Base-by-base conservation (phyloP, 2,113 vertebrate genomes). In the Pluvianellus socialis region DNA sequence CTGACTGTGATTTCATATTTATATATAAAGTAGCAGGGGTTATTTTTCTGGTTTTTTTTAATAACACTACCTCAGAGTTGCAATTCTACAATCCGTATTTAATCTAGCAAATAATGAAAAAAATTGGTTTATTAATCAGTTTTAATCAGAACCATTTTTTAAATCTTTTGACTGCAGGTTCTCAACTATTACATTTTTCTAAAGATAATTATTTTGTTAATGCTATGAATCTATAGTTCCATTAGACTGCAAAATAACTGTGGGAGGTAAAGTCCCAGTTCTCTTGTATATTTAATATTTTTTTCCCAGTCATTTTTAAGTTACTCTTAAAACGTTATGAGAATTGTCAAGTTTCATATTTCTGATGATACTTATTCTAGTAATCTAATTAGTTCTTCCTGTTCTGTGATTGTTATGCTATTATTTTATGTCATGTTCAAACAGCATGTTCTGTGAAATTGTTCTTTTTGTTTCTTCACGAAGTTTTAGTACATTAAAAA, bases 311-410 rank as follows among this genome's bases (percentile, higher is more conserved):
- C 33, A 55, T 72, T 94, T 90, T 53, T 7, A 68, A 92, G 44
- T 93, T 93, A 72, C 23, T 91, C 47, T 65, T 35, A 68, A 87
- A 91, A 86, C 10, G 8, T 92, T 92, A 95, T 18, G 47, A 84
- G 79, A 95, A 92, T 86, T 89, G 94, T 91, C 76, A 95, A 91
- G 14, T 84, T 88, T 84, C 7, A 19, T 87, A 85, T 71, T 94
- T 86, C 76, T 91, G 79, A 77, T 89, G 38, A 84, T 91, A 89
- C 80, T 95, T 95, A 71, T 27, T 67, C 50, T 47, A 84, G 73
- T 92, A 89, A 86, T 96, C 68, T 84, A 92, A 96, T 96, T 96
- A 96, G 15, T 84, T 87, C 80, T 94, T 93, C 77, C 71, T 65
- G 49, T 90, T 89, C 70, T 91, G 33, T 47, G 62, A 85, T 88